Evolutionary conservation across 2,888 invertebrate species (phyloP), one percentile per base, ranked within the genome.

Genomic region (Zaprionus lineosus): DNA sequence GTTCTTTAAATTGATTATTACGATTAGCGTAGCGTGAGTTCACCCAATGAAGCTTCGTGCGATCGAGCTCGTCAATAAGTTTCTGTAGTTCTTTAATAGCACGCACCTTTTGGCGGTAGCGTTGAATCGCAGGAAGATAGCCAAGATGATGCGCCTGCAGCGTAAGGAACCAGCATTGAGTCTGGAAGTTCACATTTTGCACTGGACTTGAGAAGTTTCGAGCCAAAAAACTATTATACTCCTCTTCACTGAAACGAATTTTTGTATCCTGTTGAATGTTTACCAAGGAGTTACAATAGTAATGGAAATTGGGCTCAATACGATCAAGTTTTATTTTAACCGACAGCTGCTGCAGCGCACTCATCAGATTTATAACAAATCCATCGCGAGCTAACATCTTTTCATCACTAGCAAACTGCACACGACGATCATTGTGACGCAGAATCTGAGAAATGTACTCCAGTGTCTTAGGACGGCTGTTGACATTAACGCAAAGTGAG

Each of bases 91-190:
- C 98, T 48, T 97, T 90, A 14, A 90, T 90, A 31, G 90, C 90
- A 14, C 95, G 91, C 31, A 94, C 90, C 74, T 95, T 92, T 63
- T 95, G 92, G 74, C 94, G 94, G 87, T 96, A 95, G 68, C 96
- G 96, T 84, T 96, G 95, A 40, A 97, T 92, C 2, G 97, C 95
- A 0, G 99, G 98, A 71, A 98, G 92, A 48, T 98, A 92, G 5
- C 97, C 95, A 55, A 98, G 92, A 88, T 98, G 98, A 90, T 98
- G 97, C 90, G 96, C 95, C 89, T 98, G 97, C 29, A 98, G 91
- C 0, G 98, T 98, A 37, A 99, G 91, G 91, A 98, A 98, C 96
- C 98, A 99, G 88, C 98, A 99, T 75, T 97, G 96, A 0, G 98
- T 98, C 66, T 97, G 95, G 90, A 99, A 99, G 86, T 97, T 98